Percentiles rank a stretch among this genome's conserved stretches.
phyloP scores from a whole-genome alignment of 1,140 invertebrate genomes.

The Globodera rostochiensis region DNA sequence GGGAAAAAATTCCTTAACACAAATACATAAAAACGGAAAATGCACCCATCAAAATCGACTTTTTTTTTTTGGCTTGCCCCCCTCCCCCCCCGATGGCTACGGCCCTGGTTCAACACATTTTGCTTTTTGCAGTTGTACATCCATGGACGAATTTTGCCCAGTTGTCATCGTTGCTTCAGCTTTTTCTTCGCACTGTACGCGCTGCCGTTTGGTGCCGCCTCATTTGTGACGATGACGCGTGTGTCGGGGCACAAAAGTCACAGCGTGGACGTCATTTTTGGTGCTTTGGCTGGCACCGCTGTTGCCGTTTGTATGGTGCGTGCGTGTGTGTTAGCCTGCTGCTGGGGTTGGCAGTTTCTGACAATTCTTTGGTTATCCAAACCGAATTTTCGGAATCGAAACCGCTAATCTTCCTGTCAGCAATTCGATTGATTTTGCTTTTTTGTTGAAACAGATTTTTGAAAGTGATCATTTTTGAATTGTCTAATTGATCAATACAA shows the following conservation, averaged over 20 bases:
- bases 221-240: constrained; percentile 19
- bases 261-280: constrained; percentile 14
- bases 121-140: constrained; percentile 17
- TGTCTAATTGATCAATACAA: no score
- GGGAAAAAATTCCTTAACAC: no score
- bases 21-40: no score
- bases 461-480: neutral
- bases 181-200: neutral
- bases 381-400: neutral
- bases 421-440: neutral
- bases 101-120: neutral
- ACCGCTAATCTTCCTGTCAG: neutral
- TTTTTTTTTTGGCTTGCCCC: no score
- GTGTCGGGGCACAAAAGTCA: constrained; percentile 23
- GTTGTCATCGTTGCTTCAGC: neutral
- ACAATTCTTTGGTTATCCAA: neutral
- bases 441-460: neutral
- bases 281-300: constrained; percentile 6
- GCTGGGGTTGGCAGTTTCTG: neutral
- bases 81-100: neutral
- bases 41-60: no score
- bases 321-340: neutral
- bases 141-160: constrained; percentile 6
- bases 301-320: constrained; percentile 13
- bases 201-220: constrained; percentile 6